Base-by-base conservation (phyloP, 2,888 invertebrate species). In the Baccha elongata region DNA sequence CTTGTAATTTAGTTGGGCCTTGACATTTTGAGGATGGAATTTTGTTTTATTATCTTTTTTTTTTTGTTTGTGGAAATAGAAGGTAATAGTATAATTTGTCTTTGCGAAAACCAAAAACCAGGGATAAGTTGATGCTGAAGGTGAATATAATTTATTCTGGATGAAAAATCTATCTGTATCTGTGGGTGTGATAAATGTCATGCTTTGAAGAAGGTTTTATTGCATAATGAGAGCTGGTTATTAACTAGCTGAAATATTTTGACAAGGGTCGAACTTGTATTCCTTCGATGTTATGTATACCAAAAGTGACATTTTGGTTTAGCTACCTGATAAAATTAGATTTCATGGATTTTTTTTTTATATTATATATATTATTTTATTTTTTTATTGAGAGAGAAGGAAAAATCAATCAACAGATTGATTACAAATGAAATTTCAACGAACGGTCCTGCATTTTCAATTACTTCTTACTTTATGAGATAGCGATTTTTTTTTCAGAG, bases 181-280 rank as follows among this genome's bases (percentile, higher is more conserved):
- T 44, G 76, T 53, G 29, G 53, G 23, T 75, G 50, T 68, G 68
- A 62, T 42, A 19, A 65, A 71, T 71, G 69, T 78, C 71, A 71
- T 10, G 37, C 17, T 78, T 71, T 78, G 71, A 78, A 65, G 58
- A 71, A 58, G 71, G 71, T 78, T n/a, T 65, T 50, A 29, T 50
- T 52, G 21, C 35, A 35, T 58, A 65, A 71, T 58, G 42, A 71
- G 50, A 58, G 37, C 23, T 58, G 37, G 55, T 58, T 71, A 64
- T 50, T 64, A 65, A 48, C 78, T 44, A 26, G 11, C 17, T 58
- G 46, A 50, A 62, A 58, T 71, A 21, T 50, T 19, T 17, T 78
- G 76, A 71, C 71, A 71, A 65, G 71, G 78, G 58, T 71, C 44
- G 13, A 50, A 71, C 35, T 8, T 32, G 8, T 23, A 32, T 32